phyloP scores from a whole-genome alignment of 2,113 vertebrate species.

The Setophaga coronata region DNA sequence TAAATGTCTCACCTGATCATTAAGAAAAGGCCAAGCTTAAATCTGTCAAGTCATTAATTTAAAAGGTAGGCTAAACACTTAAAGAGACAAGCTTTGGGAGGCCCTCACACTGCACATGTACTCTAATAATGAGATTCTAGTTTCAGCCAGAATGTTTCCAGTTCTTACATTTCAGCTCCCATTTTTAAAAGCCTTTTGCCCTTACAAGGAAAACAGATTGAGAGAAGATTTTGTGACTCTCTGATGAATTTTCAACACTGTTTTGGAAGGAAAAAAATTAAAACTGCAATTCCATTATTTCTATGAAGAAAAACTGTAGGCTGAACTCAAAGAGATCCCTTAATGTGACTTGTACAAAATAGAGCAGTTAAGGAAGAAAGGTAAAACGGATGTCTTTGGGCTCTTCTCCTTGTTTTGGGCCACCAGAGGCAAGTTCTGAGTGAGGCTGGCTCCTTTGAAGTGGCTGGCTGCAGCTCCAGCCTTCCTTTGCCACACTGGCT shows the following conservation, averaged over 20 bases:
- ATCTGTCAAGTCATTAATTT: not conserved
- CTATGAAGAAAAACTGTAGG: not conserved
- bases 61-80: not conserved
- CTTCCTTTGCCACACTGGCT: not conserved
- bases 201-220: not conserved
- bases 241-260: not conserved
- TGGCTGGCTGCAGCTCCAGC: not conserved
- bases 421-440: not conserved
- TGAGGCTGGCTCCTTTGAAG: not conserved
- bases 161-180: not conserved
- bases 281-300: not conserved
- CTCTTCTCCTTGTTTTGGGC: not conserved
- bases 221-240: not conserved
- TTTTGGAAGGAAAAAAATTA: not conserved
- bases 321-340: not conserved
- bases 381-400: not conserved
- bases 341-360: not conserved
- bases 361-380: not conserved
- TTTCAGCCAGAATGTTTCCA: not conserved
- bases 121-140: rapidly evolving
- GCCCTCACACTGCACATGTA: not conserved
- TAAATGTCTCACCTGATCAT: not conserved
- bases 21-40: not conserved
- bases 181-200: not conserved
- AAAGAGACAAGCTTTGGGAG: not conserved